Conservation (phyloP, 2,797 vertebrate genomes). For the Onychomys leucogaster region DNA sequence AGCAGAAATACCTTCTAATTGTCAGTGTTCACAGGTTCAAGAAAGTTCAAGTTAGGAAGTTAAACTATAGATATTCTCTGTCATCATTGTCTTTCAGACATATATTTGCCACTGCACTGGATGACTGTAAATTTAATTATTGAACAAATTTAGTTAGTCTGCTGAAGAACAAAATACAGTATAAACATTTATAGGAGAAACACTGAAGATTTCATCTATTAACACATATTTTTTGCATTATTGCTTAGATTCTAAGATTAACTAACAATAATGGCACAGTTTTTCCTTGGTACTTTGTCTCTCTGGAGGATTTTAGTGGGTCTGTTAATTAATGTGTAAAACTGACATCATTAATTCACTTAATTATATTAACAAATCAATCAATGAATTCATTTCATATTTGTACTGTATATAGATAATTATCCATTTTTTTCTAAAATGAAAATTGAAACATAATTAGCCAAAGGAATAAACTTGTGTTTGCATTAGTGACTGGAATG, state of each 20-base stretch:
- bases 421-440: neutral
- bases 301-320: neutral
- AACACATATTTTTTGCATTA: neutral
- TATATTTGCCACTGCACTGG: neutral
- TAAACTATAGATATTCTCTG: neutral
- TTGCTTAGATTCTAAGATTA: conserved; percentile 21
- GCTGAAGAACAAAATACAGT: neutral
- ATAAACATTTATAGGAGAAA: conserved; percentile 1
- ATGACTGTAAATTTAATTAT: neutral
- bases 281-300: neutral
- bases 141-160: neutral
- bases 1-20: neutral
- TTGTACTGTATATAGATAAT: conserved; percentile 24
- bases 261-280: neutral
- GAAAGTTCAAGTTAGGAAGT: neutral
- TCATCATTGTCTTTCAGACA: neutral
- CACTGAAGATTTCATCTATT: neutral
- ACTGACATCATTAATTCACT: neutral
- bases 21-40: conserved; percentile 29
- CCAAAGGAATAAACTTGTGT: neutral
- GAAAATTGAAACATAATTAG: conserved; percentile 55
- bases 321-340: neutral
- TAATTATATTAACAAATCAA: neutral
- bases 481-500: neutral
- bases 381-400: conserved; percentile 26